Conservation (phyloP, 2,113 vertebrate species). For the Nothoprocta pentlandii region DNA sequence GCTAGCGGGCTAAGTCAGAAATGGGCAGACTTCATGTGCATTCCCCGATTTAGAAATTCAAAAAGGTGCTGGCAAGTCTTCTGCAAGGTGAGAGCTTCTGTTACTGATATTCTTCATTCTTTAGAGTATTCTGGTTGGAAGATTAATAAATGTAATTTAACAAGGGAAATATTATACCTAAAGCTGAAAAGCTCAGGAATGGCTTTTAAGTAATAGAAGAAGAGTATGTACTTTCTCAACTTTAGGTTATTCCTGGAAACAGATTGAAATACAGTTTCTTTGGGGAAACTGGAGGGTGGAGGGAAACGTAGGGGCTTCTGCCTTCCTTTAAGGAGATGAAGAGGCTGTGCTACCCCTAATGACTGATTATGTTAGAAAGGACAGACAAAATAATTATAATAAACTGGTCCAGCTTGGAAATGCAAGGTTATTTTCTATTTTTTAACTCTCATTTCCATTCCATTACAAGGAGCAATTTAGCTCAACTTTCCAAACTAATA, state of each 20-base stretch:
- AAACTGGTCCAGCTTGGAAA: neutral
- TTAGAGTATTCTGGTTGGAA: neutral
- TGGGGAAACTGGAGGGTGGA: neutral
- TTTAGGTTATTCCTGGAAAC: neutral
- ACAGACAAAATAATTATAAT: neutral
- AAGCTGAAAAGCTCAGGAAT: neutral
- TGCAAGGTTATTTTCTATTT: neutral
- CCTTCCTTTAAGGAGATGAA: neutral
- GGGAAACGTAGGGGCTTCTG: neutral
- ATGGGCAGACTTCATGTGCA: neutral
- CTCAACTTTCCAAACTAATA: neutral
- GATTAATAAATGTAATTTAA: neutral
- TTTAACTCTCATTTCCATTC: neutral
- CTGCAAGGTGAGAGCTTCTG: neutral
- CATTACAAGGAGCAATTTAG: neutral
- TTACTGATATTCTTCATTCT: neutral
- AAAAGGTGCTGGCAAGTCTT: neutral
- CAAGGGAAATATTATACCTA: neutral
- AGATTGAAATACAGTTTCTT: neutral
- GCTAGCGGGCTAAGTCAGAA: neutral
- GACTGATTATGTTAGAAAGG: neutral
- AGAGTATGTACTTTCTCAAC: neutral
- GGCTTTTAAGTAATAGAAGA: neutral
- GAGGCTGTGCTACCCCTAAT: neutral
- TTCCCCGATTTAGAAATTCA: neutral